These are phyloP conservation scores for Hozukius guyotensis DNA, from an alignment of 2,797 vertebrate species.

Conservation along the genomic window DNA sequence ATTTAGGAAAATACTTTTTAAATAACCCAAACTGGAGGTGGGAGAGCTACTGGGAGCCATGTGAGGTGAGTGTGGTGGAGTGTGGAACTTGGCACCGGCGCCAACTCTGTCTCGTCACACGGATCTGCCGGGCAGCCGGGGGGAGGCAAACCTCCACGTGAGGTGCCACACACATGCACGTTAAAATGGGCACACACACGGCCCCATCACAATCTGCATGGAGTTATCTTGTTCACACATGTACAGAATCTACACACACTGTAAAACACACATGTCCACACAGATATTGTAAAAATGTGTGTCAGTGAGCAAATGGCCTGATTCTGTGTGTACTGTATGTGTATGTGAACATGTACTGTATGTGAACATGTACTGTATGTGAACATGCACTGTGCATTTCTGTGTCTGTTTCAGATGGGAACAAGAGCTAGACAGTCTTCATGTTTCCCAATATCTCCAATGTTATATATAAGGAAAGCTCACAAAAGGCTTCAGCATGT, in stretches of 20 bases:
- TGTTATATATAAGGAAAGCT: neutral
- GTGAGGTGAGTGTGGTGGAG: conserved; percentile 60
- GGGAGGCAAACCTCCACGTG: conserved; percentile 40
- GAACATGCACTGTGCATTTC: neutral
- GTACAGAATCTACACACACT: neutral
- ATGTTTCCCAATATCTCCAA: neutral
- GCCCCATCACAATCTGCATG: neutral
- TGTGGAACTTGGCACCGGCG: conserved; percentile 59
- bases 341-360: neutral
- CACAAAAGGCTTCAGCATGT: neutral
- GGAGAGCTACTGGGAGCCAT: conserved; percentile 49
- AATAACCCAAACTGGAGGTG: conserved; percentile 62
- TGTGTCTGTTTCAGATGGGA: neutral
- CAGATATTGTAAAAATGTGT: neutral
- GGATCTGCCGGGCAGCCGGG: conserved; percentile 24
- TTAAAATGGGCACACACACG: neutral
- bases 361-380: neutral
- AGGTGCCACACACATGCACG: conserved; percentile 3
- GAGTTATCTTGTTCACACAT: neutral
- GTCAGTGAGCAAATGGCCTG: neutral
- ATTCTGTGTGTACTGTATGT: neutral
- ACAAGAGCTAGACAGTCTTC: neutral
- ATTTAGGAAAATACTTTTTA: conserved; percentile 53
- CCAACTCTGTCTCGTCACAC: conserved; percentile 15
- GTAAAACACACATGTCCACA: neutral